Conservation (phyloP, 1,140 invertebrate genomes). For the Gonatopus flavifemur region DNA sequence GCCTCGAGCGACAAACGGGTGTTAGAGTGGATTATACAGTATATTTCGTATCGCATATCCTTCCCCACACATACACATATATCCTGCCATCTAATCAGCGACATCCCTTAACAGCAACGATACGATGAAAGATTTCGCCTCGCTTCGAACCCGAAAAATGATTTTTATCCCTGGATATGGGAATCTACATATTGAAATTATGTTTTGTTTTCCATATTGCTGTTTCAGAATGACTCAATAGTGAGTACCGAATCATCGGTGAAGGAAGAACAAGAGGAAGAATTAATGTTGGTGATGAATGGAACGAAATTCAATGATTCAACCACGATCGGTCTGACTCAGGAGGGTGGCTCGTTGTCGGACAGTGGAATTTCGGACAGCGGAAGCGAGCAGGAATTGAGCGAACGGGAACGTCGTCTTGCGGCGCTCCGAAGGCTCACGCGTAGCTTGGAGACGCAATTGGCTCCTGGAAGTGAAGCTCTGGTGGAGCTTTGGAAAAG, state of each 20-base stretch:
- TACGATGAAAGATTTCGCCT: too few relatives aligned
- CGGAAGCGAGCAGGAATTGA: conserved; percentile 73
- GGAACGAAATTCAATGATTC: conserved; percentile 39
- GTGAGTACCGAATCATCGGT: conserved; percentile 22
- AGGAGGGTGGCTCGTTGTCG: conserved; percentile 66
- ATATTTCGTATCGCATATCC: conserved; percentile 38
- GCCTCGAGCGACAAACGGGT: conserved; percentile 26
- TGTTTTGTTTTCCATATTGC: too few relatives aligned
- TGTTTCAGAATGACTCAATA: conserved; percentile 41
- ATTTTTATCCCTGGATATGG: too few relatives aligned
- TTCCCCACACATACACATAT: conserved; percentile 25
- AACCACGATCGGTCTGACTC: conserved; percentile 30
- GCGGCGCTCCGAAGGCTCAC: conserved; percentile 67
- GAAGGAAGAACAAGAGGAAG: conserved; percentile 22
- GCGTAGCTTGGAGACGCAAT: conserved; percentile 66
- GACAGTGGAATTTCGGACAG: conserved; percentile 78
- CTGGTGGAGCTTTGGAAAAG: conserved; percentile 62
- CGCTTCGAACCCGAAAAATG: too few relatives aligned
- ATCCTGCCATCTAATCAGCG: conserved; percentile 24
- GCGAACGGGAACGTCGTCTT: conserved; percentile 71
- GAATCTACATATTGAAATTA: too few relatives aligned
- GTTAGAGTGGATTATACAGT: conserved; percentile 44
- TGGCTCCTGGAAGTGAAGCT: conserved; percentile 67
- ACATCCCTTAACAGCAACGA: too few relatives aligned
- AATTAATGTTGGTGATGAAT: too few relatives aligned